Evolutionary conservation across 2,113 vertebrate genomes (phyloP).

Genomic region (Jaculus jaculus): DNA sequence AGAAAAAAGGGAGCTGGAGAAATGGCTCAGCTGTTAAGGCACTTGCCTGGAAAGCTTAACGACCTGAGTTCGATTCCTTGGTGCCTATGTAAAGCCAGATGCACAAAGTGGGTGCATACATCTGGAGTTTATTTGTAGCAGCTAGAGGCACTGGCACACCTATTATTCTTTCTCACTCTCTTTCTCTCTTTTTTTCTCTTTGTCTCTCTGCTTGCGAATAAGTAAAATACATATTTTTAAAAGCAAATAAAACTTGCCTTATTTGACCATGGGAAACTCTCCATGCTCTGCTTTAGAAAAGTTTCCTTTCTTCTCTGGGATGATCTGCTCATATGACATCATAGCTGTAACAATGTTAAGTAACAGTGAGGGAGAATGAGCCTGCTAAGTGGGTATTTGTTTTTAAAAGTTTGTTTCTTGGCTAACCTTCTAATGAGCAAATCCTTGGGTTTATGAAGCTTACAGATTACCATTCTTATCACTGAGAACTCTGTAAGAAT

Average conservation of each 20-base stretch:
- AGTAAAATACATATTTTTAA: no score
- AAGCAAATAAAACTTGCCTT: neutral
- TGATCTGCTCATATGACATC: neutral
- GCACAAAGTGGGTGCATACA: no score
- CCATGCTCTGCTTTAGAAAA: neutral
- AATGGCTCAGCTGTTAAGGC: no score
- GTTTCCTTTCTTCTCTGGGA: neutral
- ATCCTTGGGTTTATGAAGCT: neutral
- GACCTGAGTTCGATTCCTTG: no score
- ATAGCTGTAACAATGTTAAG: neutral
- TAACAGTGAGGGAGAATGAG: neutral
- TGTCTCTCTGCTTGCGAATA: no score
- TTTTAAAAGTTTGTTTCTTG: neutral
- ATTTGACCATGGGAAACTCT: neutral
- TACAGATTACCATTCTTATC: neutral
- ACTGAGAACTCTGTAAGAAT: neutral
- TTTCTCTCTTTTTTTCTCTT: no score
- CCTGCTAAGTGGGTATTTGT: neutral
- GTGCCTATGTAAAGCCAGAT: no score
- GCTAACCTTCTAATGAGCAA: neutral
- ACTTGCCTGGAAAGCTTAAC: no score
- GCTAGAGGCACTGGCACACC: no score
- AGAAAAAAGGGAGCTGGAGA: neutral
- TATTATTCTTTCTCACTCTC: no score
- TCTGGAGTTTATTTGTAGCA: no score